These are phyloP conservation scores for Microcebus murinus DNA, from an alignment of 2,113 vertebrate genomes.

Conservation along the genomic window DNA sequence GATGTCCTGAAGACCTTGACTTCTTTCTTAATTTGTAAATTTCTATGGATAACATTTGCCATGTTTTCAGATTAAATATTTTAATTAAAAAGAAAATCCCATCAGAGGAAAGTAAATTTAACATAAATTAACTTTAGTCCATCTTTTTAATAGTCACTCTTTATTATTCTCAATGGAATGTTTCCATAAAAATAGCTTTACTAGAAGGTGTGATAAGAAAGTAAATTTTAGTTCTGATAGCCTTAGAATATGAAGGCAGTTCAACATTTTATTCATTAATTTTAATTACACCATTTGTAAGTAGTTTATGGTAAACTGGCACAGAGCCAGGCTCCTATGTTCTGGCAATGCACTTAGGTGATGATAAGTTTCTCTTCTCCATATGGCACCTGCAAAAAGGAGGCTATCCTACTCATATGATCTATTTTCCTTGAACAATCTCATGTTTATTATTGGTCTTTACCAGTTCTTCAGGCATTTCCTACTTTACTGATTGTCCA, in stretches of 20 bases:
- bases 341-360: background rate
- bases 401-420: background rate
- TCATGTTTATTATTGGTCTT: slow-evolving; percentile 26
- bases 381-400: slow-evolving; percentile 7
- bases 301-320: slow-evolving; percentile 49
- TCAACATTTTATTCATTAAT: slow-evolving; percentile 72
- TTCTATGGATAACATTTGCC: background rate
- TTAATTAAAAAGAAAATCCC: background rate
- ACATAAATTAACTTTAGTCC: slow-evolving; percentile 56
- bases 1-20: background rate
- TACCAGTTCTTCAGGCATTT: slow-evolving; percentile 30
- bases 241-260: slow-evolving; percentile 59
- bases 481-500: background rate
- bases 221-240: slow-evolving; percentile 64
- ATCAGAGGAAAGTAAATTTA: slow-evolving; percentile 45
- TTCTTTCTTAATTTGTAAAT: slow-evolving; percentile 1
- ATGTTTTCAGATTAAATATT: background rate
- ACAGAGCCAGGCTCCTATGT: background rate
- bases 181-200: slow-evolving; percentile 63
- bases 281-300: slow-evolving; percentile 74
- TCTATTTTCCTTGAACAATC: slow-evolving; percentile 10
- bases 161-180: slow-evolving; percentile 32
- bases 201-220: slow-evolving; percentile 57
- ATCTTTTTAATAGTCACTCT: slow-evolving; percentile 29
- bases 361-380: background rate